Evolutionary conservation across 2,888 invertebrate genomes (phyloP), one percentile per base, ranked within the genome.

Genomic region (Acheta domesticus): DNA sequence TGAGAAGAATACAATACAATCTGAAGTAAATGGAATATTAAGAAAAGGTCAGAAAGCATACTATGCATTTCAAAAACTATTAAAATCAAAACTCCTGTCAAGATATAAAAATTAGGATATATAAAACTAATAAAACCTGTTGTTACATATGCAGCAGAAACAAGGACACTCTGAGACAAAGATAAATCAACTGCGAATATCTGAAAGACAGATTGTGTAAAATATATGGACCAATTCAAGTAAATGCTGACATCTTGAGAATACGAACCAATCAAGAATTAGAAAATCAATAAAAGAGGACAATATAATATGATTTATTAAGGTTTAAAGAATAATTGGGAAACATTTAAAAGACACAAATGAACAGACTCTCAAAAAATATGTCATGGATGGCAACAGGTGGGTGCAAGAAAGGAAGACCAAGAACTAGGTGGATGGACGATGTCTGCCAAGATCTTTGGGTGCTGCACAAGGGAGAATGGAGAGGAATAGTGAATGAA

Each of bases 201-300:
- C 49, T 23, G 75, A 20, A 36, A 77, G 77, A n/a, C 12, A 36
- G 1, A 75, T n/a, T 2, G 3, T 4, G 77, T 14, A 48, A n/a
- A 36, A n/a, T 48, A 77, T 23, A 23, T 14, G 12, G 21, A 2
- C 21, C 36, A 23, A 75, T 75, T 19, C 12, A 75, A 23, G 12
- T 23, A 36, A n/a, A 75, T 21, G 48, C 14, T 48, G 14, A 36
- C 14, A 77, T 2, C 20, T 77, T 2, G 36, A 49, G 48, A 77
- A 77, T 48, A 77, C 2, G 20, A 48, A 77, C 12, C 2, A 48
- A 49, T 48, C 8, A 3, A 49, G 23, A 77, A 49, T 48, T 21
- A 77, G 48, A 48, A 11, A n/a, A 48, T 5, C 36, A 14, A 49
- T 74, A 81, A 81, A 80, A 81, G 73, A 79, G 74, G 80, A 77